phyloP scores from a whole-genome alignment of 2,888 invertebrate genomes.

The Morpho helenor region DNA sequence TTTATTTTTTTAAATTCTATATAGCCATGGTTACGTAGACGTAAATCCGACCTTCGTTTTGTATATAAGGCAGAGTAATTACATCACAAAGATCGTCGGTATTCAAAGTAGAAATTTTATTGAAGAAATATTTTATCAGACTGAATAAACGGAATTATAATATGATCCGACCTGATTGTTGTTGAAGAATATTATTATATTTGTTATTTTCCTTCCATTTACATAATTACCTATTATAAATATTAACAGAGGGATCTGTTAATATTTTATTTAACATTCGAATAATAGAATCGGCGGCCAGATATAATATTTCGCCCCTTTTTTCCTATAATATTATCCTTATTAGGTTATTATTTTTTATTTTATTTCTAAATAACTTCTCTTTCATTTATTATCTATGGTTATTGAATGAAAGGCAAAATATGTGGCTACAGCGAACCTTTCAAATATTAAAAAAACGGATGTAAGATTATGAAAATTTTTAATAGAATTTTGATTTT shows the following conservation, averaged over 20 bases:
- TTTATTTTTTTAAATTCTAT: too few species aligned
- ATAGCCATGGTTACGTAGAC: not conserved
- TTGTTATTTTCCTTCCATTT: slow-evolving; percentile 6
- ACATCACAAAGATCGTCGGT: too few species aligned
- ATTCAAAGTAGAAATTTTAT: too few species aligned
- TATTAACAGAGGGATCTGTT: slow-evolving; percentile 13
- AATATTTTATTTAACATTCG: slow-evolving; percentile 16
- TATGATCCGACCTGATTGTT: not conserved
- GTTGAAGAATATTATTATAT: not conserved
- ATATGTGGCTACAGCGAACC: too few species aligned
- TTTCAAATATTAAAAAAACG: too few species aligned
- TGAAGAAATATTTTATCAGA: not conserved
- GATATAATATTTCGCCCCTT: slow-evolving; percentile 3
- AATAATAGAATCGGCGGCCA: slow-evolving; percentile 10
- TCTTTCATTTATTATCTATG: too few species aligned
- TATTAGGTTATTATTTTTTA: too few species aligned
- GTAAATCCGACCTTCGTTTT: not conserved
- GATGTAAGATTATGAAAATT: too few species aligned
- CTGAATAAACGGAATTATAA: not conserved
- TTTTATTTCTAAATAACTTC: too few species aligned
- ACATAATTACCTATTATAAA: slow-evolving; percentile 16
- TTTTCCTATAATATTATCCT: not conserved
- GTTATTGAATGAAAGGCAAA: too few species aligned
- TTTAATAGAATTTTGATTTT: too few species aligned
- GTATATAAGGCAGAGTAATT: not conserved